phyloP scores from a whole-genome alignment of 2,113 vertebrate species.

The Psilopsiagon aymara region DNA sequence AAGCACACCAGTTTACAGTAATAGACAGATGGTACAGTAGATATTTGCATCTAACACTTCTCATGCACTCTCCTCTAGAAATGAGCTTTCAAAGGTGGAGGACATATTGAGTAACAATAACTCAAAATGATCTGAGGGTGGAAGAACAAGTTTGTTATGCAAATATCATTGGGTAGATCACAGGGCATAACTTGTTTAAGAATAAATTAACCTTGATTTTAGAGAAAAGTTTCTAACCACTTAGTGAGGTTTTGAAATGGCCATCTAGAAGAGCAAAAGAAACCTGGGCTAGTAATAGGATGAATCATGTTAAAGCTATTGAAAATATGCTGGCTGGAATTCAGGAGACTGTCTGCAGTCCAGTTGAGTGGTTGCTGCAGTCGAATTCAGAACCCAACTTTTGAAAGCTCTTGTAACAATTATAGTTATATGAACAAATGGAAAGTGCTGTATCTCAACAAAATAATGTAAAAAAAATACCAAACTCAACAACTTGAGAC shows the following conservation, averaged over 20 bases:
- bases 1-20: background rate
- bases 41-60: background rate
- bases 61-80: background rate
- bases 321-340: background rate
- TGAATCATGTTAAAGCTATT: background rate
- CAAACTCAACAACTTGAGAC: background rate
- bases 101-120: background rate
- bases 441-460: background rate
- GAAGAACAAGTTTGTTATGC: background rate
- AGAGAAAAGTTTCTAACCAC: background rate
- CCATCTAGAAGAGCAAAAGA: background rate
- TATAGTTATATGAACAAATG: background rate
- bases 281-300: background rate
- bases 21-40: background rate
- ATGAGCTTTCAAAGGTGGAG: background rate
- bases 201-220: background rate
- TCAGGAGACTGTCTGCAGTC: background rate
- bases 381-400: background rate
- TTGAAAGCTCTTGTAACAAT: background rate
- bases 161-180: background rate
- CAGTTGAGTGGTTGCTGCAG: background rate
- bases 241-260: background rate
- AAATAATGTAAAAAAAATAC: background rate
- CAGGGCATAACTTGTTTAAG: background rate
- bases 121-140: background rate